Conservation (phyloP, 2,797 vertebrate species). For the Orestias chungarensis region DNA sequence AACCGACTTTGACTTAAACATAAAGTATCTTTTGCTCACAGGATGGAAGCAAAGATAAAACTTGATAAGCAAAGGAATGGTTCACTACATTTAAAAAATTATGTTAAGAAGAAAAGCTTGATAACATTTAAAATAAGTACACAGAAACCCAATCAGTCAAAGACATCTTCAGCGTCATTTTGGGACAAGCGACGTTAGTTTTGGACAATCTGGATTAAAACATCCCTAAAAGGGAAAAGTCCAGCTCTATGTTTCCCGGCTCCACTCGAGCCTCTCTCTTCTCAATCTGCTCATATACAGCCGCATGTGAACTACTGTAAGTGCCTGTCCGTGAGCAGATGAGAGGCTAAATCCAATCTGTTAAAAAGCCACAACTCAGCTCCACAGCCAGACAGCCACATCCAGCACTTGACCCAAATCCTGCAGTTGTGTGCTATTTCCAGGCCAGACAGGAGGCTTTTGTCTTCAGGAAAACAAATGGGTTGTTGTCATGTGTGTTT, state of each 20-base stretch:
- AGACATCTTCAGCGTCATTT: not conserved
- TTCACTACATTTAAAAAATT: not conserved
- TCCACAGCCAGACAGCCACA: slow-evolving; percentile 39
- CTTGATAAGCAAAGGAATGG: not conserved
- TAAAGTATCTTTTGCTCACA: too few species aligned
- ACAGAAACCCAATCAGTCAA: slow-evolving; percentile 10
- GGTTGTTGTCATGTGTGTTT: slow-evolving; percentile 7
- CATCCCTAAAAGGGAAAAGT: slow-evolving; percentile 19
- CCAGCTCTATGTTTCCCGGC: slow-evolving; percentile 19
- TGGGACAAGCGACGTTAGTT: not conserved
- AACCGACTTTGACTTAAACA: too few species aligned
- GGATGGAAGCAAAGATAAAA: not conserved
- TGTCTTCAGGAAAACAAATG: slow-evolving; percentile 27
- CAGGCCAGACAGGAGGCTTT: slow-evolving; percentile 20
- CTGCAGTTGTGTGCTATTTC: slow-evolving; percentile 23
- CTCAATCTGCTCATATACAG: slow-evolving; percentile 34
- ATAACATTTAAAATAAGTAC: slow-evolving; percentile 10
- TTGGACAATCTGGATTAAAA: slow-evolving; percentile 10
- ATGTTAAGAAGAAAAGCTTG: not conserved
- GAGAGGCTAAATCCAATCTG: slow-evolving; percentile 68
- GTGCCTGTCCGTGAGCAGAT: slow-evolving; percentile 47
- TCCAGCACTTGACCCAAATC: slow-evolving; percentile 68
- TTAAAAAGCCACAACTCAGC: slow-evolving; percentile 65
- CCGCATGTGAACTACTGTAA: slow-evolving; percentile 46
- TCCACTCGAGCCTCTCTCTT: slow-evolving; percentile 25